Conservation (phyloP, 2,797 vertebrate genomes). For the Notoglanidium macrostoma region DNA sequence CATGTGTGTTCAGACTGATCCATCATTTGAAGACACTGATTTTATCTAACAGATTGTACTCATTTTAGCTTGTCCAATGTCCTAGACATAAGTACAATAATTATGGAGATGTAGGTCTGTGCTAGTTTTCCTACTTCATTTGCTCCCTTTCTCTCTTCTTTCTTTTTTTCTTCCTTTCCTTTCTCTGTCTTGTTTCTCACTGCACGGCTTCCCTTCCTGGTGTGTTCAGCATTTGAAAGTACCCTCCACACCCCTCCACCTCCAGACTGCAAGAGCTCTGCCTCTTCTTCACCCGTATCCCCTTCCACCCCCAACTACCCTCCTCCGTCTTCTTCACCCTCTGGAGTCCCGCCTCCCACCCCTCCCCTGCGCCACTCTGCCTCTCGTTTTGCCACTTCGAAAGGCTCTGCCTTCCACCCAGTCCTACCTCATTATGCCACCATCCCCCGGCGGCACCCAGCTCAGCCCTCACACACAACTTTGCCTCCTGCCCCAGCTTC, state of each 20-base stretch:
- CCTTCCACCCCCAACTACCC: constrained; percentile 80
- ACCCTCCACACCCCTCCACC: constrained; percentile 85
- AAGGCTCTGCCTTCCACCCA: constrained; percentile 97
- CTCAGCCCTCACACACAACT: constrained; percentile 77
- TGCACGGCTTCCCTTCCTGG: constrained; percentile 65
- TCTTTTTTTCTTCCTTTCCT: constrained; percentile 78
- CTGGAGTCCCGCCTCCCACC: constrained; percentile 84
- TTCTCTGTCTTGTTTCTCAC: constrained; percentile 69
- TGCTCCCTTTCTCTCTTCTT: constrained; percentile 88
- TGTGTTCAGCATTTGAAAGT: constrained; percentile 90
- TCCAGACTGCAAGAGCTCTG: constrained; percentile 84
- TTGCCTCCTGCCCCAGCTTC: constrained; percentile 77
- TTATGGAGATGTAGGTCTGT: constrained; percentile 68
- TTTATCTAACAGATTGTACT: constrained; percentile 77
- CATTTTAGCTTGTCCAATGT: constrained; percentile 79
- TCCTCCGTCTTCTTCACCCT: constrained; percentile 77
- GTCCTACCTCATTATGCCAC: constrained; percentile 97
- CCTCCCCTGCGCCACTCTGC: constrained; percentile 93
- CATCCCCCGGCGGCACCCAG: constrained; percentile 83
- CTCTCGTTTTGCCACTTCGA: constrained; percentile 93
- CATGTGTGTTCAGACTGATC: constrained; percentile 29
- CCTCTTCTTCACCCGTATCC: constrained; percentile 80
- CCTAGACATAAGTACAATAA: constrained; percentile 62
- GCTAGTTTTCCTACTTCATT: constrained; percentile 98
- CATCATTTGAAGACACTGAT: constrained; percentile 27